These are phyloP conservation scores for Montipora sp. DNA, from an alignment of 64 coral and sea anemone species.

Conservation along the genomic window DNA sequence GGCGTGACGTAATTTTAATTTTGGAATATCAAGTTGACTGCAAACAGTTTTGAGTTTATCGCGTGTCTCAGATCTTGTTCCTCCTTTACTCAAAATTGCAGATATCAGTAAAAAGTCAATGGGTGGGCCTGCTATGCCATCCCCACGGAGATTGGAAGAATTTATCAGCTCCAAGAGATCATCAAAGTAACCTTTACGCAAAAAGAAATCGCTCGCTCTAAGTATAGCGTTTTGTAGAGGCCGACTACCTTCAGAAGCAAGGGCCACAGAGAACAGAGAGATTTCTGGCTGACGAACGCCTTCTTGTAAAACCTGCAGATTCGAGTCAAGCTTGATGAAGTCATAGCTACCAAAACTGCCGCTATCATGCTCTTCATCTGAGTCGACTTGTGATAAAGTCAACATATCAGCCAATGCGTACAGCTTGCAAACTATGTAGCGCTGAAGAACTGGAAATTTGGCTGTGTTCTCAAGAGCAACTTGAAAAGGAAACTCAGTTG, in stretches of 20 bases:
- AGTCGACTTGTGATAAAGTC: constrained; percentile 1
- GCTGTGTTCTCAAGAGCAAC: constrained; percentile 55
- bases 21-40: constrained; percentile 67
- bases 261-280: constrained; percentile 67
- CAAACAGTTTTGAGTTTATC: constrained; percentile 35
- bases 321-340: constrained; percentile 69
- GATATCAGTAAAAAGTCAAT: constrained; percentile 87
- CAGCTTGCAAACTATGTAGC: constrained; percentile 77
- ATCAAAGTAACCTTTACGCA: constrained; percentile 80
- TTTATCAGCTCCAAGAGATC: constrained; percentile 80
- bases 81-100: constrained; percentile 81
- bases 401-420: constrained; percentile 83
- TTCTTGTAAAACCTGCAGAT: constrained; percentile 18
- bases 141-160: constrained; percentile 59
- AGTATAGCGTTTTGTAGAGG: constrained; percentile 76
- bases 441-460: constrained; percentile 83
- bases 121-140: constrained; percentile 52
- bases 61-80: constrained; percentile 14
- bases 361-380: background rate
- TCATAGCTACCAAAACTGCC: constrained; percentile 69
- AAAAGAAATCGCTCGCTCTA: constrained; percentile 75
- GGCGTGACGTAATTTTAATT: constrained; percentile 58
- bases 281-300: constrained; percentile 49
- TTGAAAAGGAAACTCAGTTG: constrained; percentile 69
- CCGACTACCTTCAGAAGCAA: constrained; percentile 62